phyloP scores from a whole-genome alignment of 2,113 vertebrate genomes.

The Brachypteracias leptosomus region DNA sequence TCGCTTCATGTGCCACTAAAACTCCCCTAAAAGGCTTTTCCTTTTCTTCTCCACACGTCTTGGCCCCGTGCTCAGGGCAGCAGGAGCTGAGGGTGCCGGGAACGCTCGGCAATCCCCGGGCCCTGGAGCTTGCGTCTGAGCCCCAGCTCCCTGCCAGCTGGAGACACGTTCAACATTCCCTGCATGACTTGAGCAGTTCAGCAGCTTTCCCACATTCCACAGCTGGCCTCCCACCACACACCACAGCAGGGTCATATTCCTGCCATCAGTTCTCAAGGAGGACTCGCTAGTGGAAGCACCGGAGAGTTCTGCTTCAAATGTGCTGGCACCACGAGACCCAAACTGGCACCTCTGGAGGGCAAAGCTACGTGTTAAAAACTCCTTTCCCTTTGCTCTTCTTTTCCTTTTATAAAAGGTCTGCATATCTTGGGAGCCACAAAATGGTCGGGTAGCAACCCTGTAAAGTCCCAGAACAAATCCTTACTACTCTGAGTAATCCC shows the following conservation, averaged over 20 bases:
- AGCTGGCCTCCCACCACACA: constrained; percentile 64
- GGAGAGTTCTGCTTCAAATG: not conserved
- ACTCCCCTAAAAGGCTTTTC: not conserved
- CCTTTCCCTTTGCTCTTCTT: not conserved
- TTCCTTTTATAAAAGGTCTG: constrained; percentile 14
- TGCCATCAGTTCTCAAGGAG: constrained; percentile 27
- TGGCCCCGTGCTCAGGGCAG: not conserved
- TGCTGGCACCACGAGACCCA: not conserved
- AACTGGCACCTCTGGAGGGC: not conserved
- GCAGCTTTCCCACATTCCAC: constrained; percentile 68
- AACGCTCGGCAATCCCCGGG: not conserved
- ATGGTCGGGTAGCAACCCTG: constrained; percentile 49
- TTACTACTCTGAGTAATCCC: constrained; percentile 36
- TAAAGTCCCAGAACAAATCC: constrained; percentile 39
- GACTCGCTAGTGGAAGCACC: constrained; percentile 4
- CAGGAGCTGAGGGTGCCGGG: constrained; percentile 1
- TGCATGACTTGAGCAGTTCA: constrained; percentile 65
- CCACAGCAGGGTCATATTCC: constrained; percentile 27
- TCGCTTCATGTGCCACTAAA: not conserved
- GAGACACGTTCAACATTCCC: constrained; percentile 72
- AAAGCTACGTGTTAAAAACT: not conserved
- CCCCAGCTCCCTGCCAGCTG: constrained; percentile 56
- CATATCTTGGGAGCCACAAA: constrained; percentile 38
- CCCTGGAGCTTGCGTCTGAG: not conserved
- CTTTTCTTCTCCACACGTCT: not conserved